Base-by-base conservation (phyloP, 2,797 vertebrate genomes). In the Sebastes steindachneri region DNA sequence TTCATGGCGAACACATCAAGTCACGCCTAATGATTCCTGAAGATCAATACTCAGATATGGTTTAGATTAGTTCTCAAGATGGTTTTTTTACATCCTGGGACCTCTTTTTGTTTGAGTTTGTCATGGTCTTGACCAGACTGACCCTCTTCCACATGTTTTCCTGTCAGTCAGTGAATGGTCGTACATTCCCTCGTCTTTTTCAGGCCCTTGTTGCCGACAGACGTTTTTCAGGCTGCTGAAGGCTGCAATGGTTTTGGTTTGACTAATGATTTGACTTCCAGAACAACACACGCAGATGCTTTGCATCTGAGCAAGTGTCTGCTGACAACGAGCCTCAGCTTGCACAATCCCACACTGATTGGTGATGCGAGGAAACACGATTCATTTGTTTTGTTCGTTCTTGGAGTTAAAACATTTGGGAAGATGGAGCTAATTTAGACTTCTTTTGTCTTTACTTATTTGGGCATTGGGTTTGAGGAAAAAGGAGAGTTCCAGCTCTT, bases 1-100 rank as follows among this genome's bases (percentile, higher is more conserved):
- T 84, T 58, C 1, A 53, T 11, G 62, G 51, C 14, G 58, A n/a
- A 4, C 59, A 28, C 65, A 75, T 76, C 60, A 19, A 76, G 80
- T 88, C 82, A 80, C 1, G 66, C 84, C 73, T 79, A 84, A 88
- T 86, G 87, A 84, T 85, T 88, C 87, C 84, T 86, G 37, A 17
- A 90, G 91, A 92, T 94, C 91, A 89, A 93, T 94, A 89, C 60
- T 80, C n/a, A 55, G 89, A 90, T 92, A 89, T 53, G 77, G 57
- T 51, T 71, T 23, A 1, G 55, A 51, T 14, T 5, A 12, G n/a
- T 15, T 45, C 63, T 48, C 4, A n/a, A 8, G 7, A 17, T 65
- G 68, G n/a, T 62, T 53, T 15, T 62, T 55, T 26, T 28, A 19
- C 63, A 45, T 75, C 21, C 19, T 26, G 19, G 33, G 33, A n/a